Evolutionary conservation across 2,113 vertebrate genomes (phyloP), one percentile per base, ranked within the genome.

Genomic region (Acanthochromis polyacanthus): DNA sequence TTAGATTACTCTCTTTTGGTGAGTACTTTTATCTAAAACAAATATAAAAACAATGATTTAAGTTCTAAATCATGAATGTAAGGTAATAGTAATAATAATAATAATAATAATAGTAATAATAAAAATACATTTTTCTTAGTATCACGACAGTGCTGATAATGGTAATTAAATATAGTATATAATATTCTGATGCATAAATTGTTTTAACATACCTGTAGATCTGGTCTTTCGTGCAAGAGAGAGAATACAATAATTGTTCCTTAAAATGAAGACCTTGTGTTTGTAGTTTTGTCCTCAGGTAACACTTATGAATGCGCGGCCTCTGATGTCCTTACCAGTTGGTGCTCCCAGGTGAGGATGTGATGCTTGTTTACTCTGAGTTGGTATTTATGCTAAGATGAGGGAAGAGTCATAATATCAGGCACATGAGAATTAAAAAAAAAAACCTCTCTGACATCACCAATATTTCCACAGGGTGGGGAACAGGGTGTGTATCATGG

Each of bases 381-480:
- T 40, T 10, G 2, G 10, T 92, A 84, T 90, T 85, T 91, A 90
- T 81, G 59, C 50, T 0, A 2, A 17, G 8, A 10, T 59, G 5
- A 11, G 48, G 66, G 23, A 43, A 12, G 23, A 43, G 23, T 10
- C 0, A 6, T 10, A 14, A 14, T 20, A 22, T 2, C 10, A 9
- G 25, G 23, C 10, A 6, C 30, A 53, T 1, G 6, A 6, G 4
- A 4, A 30, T 2, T 40, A 14, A 20, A 16, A 4, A 17, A 28
- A 53, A 28, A 8, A 12, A 3, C 40, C 0, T 7, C 8, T 40
- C 19, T 75, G 51, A 55, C 63, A 60, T 79, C 57, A 67, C 22
- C 1, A 4, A 48, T 51, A 9, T 53, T 76, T 62, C 3, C 0
- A 5, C 0, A 36, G 46, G 81, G 77, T 4, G 67, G 28, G 38